Evolutionary conservation across 2,113 vertebrate species (phyloP).

Genomic region (Lophotis ruficrista): DNA sequence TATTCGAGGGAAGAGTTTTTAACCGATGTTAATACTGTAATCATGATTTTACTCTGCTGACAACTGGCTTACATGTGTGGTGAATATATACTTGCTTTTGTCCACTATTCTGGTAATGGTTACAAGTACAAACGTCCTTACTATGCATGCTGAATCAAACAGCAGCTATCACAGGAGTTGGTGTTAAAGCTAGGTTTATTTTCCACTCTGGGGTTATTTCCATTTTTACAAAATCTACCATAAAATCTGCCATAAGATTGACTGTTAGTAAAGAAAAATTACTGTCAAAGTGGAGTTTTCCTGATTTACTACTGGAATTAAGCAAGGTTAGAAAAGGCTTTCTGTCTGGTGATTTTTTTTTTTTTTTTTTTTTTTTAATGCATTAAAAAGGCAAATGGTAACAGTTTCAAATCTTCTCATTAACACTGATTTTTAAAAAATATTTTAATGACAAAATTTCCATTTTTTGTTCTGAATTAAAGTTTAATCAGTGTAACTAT

Average conservation of each 20-base stretch:
- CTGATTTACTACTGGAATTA: neutral
- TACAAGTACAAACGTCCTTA: neutral
- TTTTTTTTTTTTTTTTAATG: neutral
- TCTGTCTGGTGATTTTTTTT: neutral
- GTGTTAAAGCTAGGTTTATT: neutral
- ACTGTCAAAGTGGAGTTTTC: neutral
- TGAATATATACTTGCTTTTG: neutral
- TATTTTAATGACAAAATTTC: neutral
- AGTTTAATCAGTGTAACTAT: neutral
- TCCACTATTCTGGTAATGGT: fast-evolving
- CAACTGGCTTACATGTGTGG: neutral
- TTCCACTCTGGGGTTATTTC: neutral
- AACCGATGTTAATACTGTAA: neutral
- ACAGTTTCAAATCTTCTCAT: neutral
- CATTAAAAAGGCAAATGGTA: neutral
- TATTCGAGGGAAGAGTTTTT: neutral
- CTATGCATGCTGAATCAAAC: neutral
- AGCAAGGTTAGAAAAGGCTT: neutral
- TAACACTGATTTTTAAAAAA: neutral
- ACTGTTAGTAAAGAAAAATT: neutral
- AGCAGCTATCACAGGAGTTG: neutral
- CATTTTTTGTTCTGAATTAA: neutral
- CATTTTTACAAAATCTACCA: neutral
- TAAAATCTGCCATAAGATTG: neutral
- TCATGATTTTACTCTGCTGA: neutral